phyloP scores from a whole-genome alignment of 2,113 vertebrate species.

The Psilopsiagon aurifrons region DNA sequence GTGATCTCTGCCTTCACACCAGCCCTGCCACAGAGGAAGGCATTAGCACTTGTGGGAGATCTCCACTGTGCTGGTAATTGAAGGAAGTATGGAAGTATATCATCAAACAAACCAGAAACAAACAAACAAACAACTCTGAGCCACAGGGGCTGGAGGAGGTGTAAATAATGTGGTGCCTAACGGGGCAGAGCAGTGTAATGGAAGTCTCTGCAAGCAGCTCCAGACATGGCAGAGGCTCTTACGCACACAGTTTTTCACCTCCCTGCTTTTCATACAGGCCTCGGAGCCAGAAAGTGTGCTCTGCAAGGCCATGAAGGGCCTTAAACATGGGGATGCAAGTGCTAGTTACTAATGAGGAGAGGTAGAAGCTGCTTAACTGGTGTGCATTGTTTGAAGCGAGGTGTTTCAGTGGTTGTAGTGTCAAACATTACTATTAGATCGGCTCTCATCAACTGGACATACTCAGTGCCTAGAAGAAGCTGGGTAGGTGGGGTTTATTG shows the following conservation, averaged over 20 bases:
- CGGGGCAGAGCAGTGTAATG: neutral
- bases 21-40: accelerated
- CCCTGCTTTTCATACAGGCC: neutral
- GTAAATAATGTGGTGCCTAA: neutral
- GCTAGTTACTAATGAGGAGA: neutral
- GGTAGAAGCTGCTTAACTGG: neutral
- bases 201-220: neutral
- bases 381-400: neutral
- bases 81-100: neutral
- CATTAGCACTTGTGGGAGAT: neutral
- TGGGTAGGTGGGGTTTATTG: neutral
- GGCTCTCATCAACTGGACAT: neutral
- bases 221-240: neutral
- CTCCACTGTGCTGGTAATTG: neutral
- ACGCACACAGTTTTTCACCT: neutral
- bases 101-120: neutral
- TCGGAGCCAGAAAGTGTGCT: neutral
- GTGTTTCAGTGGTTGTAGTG: neutral
- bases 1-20: neutral
- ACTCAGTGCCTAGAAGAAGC: neutral
- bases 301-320: neutral
- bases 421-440: neutral
- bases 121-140: neutral
- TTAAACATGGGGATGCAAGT: neutral
- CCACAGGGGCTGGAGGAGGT: neutral